Conservation (phyloP, 2,113 vertebrate species). For the Naja naja region DNA sequence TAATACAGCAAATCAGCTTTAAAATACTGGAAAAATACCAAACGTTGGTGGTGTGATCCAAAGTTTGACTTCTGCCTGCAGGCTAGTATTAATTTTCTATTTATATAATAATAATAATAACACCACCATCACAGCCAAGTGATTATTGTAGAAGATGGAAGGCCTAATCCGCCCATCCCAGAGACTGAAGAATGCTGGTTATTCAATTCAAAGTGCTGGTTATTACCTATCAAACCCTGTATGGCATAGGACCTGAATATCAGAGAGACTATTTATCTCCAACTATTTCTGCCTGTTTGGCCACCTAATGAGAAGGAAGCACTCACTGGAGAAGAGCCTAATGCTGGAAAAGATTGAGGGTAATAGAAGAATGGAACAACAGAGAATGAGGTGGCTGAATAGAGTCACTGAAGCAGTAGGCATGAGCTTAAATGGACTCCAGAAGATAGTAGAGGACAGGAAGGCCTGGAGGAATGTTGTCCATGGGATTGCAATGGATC, state of each 20-base stretch:
- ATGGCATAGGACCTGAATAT: background rate
- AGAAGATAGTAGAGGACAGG: too few relatives aligned
- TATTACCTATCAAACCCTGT: background rate
- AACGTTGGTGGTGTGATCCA: background rate
- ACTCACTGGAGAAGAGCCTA: too few relatives aligned
- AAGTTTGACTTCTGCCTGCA: background rate
- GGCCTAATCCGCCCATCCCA: background rate
- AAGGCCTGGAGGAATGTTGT: too few relatives aligned
- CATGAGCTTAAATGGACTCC: too few relatives aligned
- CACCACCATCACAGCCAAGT: background rate
- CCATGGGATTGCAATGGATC: too few relatives aligned
- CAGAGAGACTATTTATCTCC: background rate
- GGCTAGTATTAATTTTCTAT: background rate
- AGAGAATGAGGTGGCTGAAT: too few relatives aligned
- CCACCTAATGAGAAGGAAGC: too few relatives aligned
- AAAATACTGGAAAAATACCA: background rate
- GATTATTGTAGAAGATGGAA: background rate
- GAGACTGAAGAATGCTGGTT: background rate
- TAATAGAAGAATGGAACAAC: too few relatives aligned
- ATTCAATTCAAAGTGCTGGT: background rate
- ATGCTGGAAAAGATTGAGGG: too few relatives aligned
- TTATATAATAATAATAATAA: background rate
- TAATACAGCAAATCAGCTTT: background rate
- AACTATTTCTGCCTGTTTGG: background rate
- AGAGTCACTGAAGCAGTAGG: too few relatives aligned